Evolutionary conservation across 2,888 invertebrate species (phyloP).

Genomic region (Apoda limacodes): DNA sequence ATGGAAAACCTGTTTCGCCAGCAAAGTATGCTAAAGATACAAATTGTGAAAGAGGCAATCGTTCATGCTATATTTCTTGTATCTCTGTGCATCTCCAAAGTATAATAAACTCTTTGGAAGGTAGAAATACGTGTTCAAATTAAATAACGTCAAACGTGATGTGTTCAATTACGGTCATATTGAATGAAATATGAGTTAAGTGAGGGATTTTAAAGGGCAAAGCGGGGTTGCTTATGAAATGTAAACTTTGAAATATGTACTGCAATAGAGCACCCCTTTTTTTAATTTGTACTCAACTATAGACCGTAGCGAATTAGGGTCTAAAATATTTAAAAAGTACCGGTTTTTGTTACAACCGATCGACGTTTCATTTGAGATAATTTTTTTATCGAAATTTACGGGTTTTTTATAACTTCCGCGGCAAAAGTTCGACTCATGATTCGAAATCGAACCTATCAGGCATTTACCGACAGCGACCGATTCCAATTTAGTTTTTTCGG

Average conservation of each 20-base stretch:
- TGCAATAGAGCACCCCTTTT: conserved; percentile 57
- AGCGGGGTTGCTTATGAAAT: conserved; percentile 58
- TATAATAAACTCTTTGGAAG: conserved; percentile 40
- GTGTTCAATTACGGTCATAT: conserved; percentile 67
- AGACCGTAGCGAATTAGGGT: conserved; percentile 54
- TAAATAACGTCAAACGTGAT: conserved; percentile 35
- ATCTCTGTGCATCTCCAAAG: conserved; percentile 29
- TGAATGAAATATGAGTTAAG: conserved; percentile 68
- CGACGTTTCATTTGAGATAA: conserved; percentile 34
- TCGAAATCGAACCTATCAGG: conserved; percentile 62
- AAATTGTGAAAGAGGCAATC: conserved; percentile 68
- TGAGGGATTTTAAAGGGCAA: conserved; percentile 68
- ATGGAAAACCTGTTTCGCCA: conserved; percentile 63
- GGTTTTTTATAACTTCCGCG: conserved; percentile 70
- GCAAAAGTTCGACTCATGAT: conserved; percentile 67
- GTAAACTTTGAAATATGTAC: conserved; percentile 64
- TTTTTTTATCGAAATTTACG: conserved; percentile 54
- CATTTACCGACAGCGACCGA: conserved; percentile 65
- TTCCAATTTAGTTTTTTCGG: conserved; percentile 68
- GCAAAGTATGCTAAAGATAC: conserved; percentile 63
- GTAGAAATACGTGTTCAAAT: conserved; percentile 43
- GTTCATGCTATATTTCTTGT: conserved; percentile 54
- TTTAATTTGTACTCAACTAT: conserved; percentile 63
- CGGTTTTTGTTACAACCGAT: conserved; percentile 32
- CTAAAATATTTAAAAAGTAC: conserved; percentile 30